Base-by-base conservation (phyloP, 1,140 invertebrate genomes). In the Dendroctonus ponderosae region DNA sequence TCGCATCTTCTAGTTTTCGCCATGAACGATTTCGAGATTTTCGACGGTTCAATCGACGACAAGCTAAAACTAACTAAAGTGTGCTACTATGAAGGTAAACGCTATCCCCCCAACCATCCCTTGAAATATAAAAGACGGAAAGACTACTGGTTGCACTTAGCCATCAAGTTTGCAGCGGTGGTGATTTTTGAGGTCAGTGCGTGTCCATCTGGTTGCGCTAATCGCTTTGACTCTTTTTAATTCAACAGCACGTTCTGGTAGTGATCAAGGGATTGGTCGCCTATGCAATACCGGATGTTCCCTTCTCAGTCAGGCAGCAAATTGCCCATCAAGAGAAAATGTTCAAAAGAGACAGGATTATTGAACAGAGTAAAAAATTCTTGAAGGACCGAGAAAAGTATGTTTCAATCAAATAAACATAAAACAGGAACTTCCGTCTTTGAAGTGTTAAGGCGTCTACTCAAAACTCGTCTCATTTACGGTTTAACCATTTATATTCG, bases 251-350 rank as follows among this genome's bases (percentile, higher is more conserved):
- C 50, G 26, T 70, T 3, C 50, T 71, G 7, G 51, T 71, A 38
- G 12, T 68, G 6, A n/a, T 70, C 12, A 71, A 69, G 38, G 68
- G 68, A 0, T 40, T 71, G 0, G 11, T 71, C 12, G 70, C 70
- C 9, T 71, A 70, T 15, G 60, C 68, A 8, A 71, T 71, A 26
- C 70, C 70, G 5, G 70, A 71, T 41, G 62, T 71, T 5, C 70
- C 70, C 0, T 52, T 62, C 15, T 44, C 57, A 5, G 68, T 71
- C 8, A 70, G 48, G 53, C 59, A 66, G 41, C 60, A 62, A 46
- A 11, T 71, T 12, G 52, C 57, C 3, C 15, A 66, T 9, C 58
- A 70, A 41, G 70, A 71, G 38, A 60, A 44, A 39, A 7, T 40
- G 11, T 38, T 49, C 4, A 69, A 66, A 44, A 64, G 62, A 50